phyloP scores from a whole-genome alignment of 2,113 vertebrate genomes.

The Vombatus ursinus region DNA sequence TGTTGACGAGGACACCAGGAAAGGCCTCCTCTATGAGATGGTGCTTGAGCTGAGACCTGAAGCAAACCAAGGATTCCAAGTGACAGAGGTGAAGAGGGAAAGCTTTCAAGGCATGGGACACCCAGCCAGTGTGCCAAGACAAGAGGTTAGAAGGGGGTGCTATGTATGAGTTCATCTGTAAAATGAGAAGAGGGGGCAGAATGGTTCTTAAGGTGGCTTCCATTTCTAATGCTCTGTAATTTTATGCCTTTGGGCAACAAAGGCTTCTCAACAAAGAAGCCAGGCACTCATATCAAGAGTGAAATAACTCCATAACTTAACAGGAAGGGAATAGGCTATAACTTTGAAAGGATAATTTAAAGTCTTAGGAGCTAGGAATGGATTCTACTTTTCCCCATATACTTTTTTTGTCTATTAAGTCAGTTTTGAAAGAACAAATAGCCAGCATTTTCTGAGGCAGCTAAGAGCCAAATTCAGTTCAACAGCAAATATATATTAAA shows the following conservation, averaged over 20 bases:
- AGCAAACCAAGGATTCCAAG: neutral
- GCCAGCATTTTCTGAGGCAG: neutral
- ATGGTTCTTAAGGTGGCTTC: neutral
- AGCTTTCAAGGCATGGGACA: neutral
- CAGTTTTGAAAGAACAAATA: neutral
- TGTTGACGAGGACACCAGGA: neutral
- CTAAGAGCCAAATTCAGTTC: neutral
- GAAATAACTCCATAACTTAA: neutral
- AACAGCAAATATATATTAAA: neutral
- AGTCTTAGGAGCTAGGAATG: neutral
- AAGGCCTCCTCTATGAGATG: neutral
- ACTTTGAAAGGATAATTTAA: neutral
- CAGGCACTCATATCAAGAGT: neutral
- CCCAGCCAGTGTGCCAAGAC: neutral
- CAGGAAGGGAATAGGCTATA: neutral
- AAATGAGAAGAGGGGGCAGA: neutral
- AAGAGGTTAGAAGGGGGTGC: neutral
- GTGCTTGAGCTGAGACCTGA: neutral
- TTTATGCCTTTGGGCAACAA: neutral
- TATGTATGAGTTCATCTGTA: neutral
- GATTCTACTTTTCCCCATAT: neutral
- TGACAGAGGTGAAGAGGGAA: neutral
- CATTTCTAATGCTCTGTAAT: neutral
- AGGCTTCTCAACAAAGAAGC: neutral
- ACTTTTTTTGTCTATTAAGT: neutral